A percentile compares a stretch with the other conserved stretches of the same genome.
These are phyloP conservation scores for Embidobia sp. DNA, from an alignment of 2,888 invertebrate genomes.

Conservation along the genomic window DNA sequence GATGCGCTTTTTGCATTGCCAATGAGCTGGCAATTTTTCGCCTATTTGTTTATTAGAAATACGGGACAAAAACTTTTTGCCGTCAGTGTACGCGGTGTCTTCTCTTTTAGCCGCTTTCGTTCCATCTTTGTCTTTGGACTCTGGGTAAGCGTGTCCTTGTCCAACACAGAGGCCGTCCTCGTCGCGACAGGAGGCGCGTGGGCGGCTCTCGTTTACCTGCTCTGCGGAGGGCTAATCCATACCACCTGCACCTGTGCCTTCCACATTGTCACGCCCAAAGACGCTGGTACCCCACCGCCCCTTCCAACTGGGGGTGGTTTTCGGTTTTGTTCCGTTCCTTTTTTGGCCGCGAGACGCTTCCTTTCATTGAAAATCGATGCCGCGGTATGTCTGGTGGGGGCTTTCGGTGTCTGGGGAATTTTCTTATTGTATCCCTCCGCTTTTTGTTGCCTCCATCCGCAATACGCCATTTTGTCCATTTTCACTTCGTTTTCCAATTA, in stretches of 20 bases:
- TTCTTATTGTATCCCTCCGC: too few relatives aligned
- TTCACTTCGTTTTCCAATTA: too few relatives aligned
- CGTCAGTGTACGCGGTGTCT: slow-evolving; percentile 17
- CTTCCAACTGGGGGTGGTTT: slow-evolving; percentile 27
- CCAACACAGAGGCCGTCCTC: slow-evolving; percentile 22
- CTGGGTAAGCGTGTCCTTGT: slow-evolving; percentile 4
- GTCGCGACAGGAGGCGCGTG: slow-evolving; percentile 69
- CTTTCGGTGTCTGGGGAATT: slow-evolving; percentile 19
- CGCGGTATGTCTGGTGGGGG: not conserved
- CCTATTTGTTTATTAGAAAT: too few relatives aligned
- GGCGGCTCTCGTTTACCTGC: slow-evolving; percentile 71
- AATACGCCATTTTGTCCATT: too few relatives aligned
- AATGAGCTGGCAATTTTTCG: too few relatives aligned
- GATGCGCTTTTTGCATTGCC: too few relatives aligned
- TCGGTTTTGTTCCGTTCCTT: slow-evolving; percentile 33
- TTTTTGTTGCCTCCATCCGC: too few relatives aligned
- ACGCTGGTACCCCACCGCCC: slow-evolving; percentile 26
- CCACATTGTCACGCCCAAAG: slow-evolving; percentile 75
- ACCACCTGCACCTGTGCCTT: slow-evolving; percentile 71
- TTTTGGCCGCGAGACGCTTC: slow-evolving; percentile 20
- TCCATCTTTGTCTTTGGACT: slow-evolving; percentile 51
- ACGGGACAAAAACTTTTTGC: slow-evolving; percentile 10
- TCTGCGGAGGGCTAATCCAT: slow-evolving; percentile 68
- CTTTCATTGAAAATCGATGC: slow-evolving; percentile 53
- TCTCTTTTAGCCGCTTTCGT: slow-evolving; percentile 33